Percentiles rank a stretch among this genome's conserved stretches.
Evolutionary conservation across 2,888 invertebrate species (phyloP).

Genomic region (Acleris literana): DNA sequence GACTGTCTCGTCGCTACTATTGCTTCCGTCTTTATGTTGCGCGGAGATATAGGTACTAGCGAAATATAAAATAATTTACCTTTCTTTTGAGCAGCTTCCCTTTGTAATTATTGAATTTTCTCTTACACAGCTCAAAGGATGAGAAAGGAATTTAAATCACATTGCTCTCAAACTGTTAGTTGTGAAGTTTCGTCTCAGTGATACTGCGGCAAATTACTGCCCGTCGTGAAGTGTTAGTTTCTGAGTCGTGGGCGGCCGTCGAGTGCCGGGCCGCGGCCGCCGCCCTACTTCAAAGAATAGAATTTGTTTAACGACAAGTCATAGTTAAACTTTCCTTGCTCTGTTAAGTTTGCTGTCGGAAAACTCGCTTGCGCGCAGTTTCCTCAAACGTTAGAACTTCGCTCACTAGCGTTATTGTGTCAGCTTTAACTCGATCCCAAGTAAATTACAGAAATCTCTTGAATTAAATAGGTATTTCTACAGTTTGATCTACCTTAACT

Average conservation of each 20-base stretch:
- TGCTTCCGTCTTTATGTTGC: too few relatives aligned
- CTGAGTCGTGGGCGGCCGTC: slow-evolving; percentile 10
- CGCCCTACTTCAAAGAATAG: slow-evolving; percentile 57
- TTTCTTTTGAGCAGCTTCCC: too few relatives aligned
- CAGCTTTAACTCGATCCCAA: slow-evolving; percentile 4
- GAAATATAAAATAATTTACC: too few relatives aligned
- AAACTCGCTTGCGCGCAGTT: slow-evolving; percentile 14
- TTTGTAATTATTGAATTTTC: too few relatives aligned
- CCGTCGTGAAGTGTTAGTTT: slow-evolving; percentile 9
- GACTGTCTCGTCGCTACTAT: too few relatives aligned
- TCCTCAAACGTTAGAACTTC: not conserved
- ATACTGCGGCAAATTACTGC: slow-evolving; percentile 13
- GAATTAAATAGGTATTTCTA: not conserved
- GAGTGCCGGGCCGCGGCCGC: slow-evolving; percentile 39
- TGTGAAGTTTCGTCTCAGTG: slow-evolving; percentile 1
- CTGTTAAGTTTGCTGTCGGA: slow-evolving; percentile 41
- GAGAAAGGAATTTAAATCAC: too few relatives aligned
- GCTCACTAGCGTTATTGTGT: slow-evolving; percentile 1
- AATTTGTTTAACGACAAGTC: slow-evolving; percentile 50
- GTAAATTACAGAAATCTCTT: slow-evolving; percentile 3
- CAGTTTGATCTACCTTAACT: not conserved
- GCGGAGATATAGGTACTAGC: too few relatives aligned
- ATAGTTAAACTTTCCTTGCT: slow-evolving; percentile 52
- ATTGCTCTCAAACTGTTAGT: too few relatives aligned
- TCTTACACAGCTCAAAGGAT: too few relatives aligned